A percentile compares a stretch with the other conserved stretches of the same genome.
phyloP scores from a whole-genome alignment of 1,140 invertebrate genomes.

The Drosophila tropicalis region DNA sequence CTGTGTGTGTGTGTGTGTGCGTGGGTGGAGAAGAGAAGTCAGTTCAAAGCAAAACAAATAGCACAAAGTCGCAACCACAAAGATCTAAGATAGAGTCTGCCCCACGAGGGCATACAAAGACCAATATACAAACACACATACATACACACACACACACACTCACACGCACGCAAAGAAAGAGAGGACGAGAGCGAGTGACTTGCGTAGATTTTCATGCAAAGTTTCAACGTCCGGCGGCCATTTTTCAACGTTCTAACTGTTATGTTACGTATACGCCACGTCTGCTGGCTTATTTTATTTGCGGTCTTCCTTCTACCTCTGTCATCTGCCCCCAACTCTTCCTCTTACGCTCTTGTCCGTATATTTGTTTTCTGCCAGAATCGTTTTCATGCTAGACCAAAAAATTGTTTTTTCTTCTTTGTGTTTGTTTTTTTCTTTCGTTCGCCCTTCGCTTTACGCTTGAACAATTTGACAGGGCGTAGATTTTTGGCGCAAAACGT shows the following conservation, averaged over 20 bases:
- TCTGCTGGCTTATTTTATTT: constrained; percentile 70
- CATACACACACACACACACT: constrained; percentile 22
- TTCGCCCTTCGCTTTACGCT: constrained; percentile 55
- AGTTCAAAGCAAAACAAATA: constrained; percentile 75
- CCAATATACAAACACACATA: constrained; percentile 19
- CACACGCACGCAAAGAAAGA: constrained; percentile 16
- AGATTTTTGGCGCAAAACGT: constrained; percentile 80
- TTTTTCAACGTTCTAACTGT: constrained; percentile 66
- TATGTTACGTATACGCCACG: constrained; percentile 74
- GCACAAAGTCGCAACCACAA: constrained; percentile 65
- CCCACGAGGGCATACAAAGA: constrained; percentile 6
- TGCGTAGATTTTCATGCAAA: constrained; percentile 56
- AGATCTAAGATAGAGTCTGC: constrained; percentile 58
- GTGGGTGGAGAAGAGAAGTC: constrained; percentile 32
- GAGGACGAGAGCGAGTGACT: background rate
- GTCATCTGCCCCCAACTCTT: background rate
- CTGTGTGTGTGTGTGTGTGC: background rate
- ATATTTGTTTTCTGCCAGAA: constrained; percentile 37
- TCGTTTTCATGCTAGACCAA: constrained; percentile 49
- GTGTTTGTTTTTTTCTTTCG: background rate
- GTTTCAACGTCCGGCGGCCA: constrained; percentile 64
- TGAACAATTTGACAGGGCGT: constrained; percentile 79
- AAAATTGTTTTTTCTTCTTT: constrained; percentile 43
- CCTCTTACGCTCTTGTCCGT: background rate
- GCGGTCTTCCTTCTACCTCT: constrained; percentile 46